Evolutionary conservation across 2,113 vertebrate species (phyloP).

Genomic region (Alouatta palliata): DNA sequence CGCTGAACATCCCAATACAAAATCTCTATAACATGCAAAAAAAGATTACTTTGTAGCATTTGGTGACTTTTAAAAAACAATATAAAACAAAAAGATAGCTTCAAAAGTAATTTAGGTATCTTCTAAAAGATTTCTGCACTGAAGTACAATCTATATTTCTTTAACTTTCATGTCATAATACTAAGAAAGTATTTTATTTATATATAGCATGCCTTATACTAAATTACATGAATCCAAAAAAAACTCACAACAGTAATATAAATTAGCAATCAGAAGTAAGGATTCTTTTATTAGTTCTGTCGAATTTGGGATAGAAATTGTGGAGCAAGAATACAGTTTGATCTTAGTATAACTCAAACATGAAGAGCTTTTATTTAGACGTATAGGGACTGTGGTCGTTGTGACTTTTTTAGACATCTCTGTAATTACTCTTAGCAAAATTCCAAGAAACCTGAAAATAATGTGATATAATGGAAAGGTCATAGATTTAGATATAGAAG

Average conservation of each 20-base stretch:
- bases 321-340: not conserved
- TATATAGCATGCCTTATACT: not conserved
- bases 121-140: not conserved
- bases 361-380: not conserved
- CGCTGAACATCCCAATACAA: not conserved
- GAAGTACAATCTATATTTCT: not conserved
- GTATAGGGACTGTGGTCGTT: not conserved
- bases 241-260: not conserved
- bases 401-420: not conserved
- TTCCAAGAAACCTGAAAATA: not conserved
- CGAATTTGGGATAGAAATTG: not conserved
- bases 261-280: not conserved
- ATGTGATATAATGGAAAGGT: not conserved
- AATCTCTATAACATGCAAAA: not conserved
- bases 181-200: not conserved
- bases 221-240: not conserved
- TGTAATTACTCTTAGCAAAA: conserved; percentile 11
- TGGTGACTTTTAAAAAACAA: not conserved
- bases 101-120: not conserved
- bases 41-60: not conserved
- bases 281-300: not conserved
- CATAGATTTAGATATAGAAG: not conserved
- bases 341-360: not conserved
- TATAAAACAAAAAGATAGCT: not conserved
- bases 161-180: not conserved